Evolutionary conservation across 2,113 vertebrate genomes (phyloP), one percentile per base, ranked within the genome.

Genomic region (Chascanopsetta lugubris): DNA sequence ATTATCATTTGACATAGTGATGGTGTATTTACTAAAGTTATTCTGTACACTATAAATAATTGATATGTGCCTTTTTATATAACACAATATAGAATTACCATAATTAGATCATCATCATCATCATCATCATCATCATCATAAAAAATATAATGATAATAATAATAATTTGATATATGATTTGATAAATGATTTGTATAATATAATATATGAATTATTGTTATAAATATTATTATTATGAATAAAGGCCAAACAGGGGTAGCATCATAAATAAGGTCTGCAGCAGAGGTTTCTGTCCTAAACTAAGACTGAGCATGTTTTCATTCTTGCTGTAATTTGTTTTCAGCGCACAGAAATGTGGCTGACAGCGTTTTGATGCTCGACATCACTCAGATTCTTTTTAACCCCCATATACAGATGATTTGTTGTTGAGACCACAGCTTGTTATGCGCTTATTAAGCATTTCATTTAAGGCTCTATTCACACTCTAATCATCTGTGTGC

Each of bases 401-500:
- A 69, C 59, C 24, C 49, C 22, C 4, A 6, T 36, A 29, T 3
- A 79, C 4, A 38, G 4, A 74, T 87, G 82, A 89, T 87, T 85
- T 87, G 78, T 87, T 78, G 65, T 70, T 50, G 1, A 34, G 80
- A 69, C 53, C 59, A 80, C 75, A 73, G 83, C 89, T 89, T 89
- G 74, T 89, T 90, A 86, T 77, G 78, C 82, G 90, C 88, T 81
- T 86, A 88, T 90, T 91, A 86, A 80, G 78, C 88, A 88, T 83
- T 81, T 85, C 69, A 72, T 84, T 87, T 68, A 57, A 11, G 57
- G 47, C 49, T 62, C 53, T 64, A 77, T 81, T 82, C 74, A 74
- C 75, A 69, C 76, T 79, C 64, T 85, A 84, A 87, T 88, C 84
- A 79, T 77, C 85, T 79, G 6, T 61, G 50, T 27, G 29, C 71